These are phyloP conservation scores for Hypolimnas misippus DNA, from an alignment of 2,888 invertebrate genomes.

Conservation along the genomic window DNA sequence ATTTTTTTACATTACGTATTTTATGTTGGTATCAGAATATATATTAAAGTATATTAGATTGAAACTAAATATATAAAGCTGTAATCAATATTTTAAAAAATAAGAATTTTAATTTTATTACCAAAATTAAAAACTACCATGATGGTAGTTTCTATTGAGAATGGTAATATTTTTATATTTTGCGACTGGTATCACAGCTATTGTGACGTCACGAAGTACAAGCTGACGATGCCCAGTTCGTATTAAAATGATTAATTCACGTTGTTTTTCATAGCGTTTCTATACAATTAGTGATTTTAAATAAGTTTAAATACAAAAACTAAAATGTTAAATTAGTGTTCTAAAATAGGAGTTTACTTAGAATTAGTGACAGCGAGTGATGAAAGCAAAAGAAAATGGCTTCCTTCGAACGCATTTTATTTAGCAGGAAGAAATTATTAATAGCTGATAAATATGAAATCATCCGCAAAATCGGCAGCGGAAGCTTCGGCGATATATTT, in stretches of 20 bases:
- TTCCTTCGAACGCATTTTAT: conserved; percentile 78
- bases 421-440: conserved; percentile 69
- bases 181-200: conserved; percentile 66
- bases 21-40: too few relatives aligned
- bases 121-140: conserved; percentile 3
- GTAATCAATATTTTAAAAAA: too few relatives aligned
- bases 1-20: too few relatives aligned
- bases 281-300: conserved; percentile 64
- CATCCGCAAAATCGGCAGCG: conserved; percentile 98
- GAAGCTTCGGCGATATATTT: conserved; percentile 99
- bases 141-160: conserved; percentile 15
- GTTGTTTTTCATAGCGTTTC: conserved; percentile 67
- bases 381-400: conserved; percentile 80
- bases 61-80: too few relatives aligned
- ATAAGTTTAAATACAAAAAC: conserved; percentile 62
- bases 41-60: too few relatives aligned
- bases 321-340: conserved; percentile 62
- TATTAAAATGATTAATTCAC: conserved; percentile 68
- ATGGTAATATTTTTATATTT: conserved; percentile 24
- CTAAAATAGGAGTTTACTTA: conserved; percentile 65
- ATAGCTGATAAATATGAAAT: conserved; percentile 96
- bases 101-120: neutral
- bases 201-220: conserved; percentile 77
- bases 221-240: conserved; percentile 75
- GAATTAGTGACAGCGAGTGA: conserved; percentile 75